Base-by-base conservation (phyloP, 1,140 invertebrate species). In the Scylla paramamosain region DNA sequence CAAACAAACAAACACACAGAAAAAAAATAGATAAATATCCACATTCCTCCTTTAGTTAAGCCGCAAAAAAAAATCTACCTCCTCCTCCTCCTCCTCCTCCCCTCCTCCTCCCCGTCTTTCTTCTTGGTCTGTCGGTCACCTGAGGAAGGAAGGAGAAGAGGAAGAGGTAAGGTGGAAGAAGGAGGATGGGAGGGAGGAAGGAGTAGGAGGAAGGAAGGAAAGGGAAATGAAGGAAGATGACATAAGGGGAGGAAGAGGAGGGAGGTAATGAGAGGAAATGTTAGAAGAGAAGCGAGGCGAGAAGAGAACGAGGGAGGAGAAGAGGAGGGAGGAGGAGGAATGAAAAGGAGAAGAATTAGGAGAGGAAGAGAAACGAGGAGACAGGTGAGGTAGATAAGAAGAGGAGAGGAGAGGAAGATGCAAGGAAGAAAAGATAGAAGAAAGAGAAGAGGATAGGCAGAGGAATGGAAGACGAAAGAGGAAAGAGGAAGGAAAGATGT, bases 341-440 rank as follows among this genome's bases (percentile, higher is more conserved):
- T 0, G 10, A 12, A 20, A 59, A 20, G 0, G 52, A 59, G 52
- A 59, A 20, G 10, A 20, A 59, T 12, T 16, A 16, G 20, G 39
- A 46, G 88, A 25, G 88, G 45, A 16, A 89, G 87, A 46, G 39
- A 89, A 39, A 89, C 28, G 86, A 88, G 86, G 32, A 31, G 32
- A 45, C 4, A 31, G 45, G 31, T 20, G 86, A 39, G 86, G 25
- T n/a, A 39, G 86, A 39, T 0, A 32, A 45, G 31, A 39, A 20
- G 86, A 88, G 6, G 29, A 25, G n/a, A 48, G 28, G 39, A 46
- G 16, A 4, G 39, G 10, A 39, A 89, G 20, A 12, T 3, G 10
- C 0, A 8, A 20, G 20, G 52, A 20, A 59, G 52, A 59, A 59
- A 20, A 20, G 52, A 12, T 12, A 20, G 52, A 59, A 59, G 52